Conservation (phyloP, 2,888 invertebrate species). For the Esperia sulphurella region DNA sequence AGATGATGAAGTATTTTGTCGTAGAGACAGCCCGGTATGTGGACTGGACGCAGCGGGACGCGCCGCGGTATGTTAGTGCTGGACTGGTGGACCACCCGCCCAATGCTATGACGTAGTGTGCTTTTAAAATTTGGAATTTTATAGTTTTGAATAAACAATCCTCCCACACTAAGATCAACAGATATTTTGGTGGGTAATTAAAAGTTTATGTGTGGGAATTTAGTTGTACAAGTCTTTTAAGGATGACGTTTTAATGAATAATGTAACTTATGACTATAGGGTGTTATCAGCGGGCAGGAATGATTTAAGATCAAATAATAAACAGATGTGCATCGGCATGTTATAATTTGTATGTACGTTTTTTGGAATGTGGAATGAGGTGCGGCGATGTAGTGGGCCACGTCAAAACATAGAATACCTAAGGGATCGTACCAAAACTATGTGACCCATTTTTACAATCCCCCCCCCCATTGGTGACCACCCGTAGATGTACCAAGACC, state of each 20-base stretch:
- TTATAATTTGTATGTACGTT: too few species aligned
- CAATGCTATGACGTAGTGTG: constrained; percentile 34
- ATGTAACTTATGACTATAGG: too few species aligned
- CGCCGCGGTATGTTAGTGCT: constrained; percentile 35
- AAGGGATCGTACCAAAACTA: too few species aligned
- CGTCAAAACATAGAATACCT: too few species aligned
- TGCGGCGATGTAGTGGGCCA: too few species aligned
- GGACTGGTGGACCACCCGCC: constrained; percentile 50
- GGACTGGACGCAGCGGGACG: constrained; percentile 46
- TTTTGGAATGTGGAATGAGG: too few species aligned
- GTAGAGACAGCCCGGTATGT: constrained; percentile 44
- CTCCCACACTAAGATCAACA: neutral
- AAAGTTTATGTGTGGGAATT: neutral
- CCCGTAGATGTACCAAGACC: too few species aligned
- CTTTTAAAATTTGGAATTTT: constrained; percentile 11
- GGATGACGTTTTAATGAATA: neutral
- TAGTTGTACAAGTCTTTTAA: neutral
- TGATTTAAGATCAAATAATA: too few species aligned
- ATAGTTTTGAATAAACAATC: constrained; percentile 1
- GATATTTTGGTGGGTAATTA: constrained; percentile 1
- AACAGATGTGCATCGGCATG: too few species aligned
- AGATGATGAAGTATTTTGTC: constrained; percentile 35
- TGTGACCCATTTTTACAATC: too few species aligned
- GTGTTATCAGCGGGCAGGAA: too few species aligned
- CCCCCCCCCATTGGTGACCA: too few species aligned